A percentile compares a stretch with the other conserved stretches of the same genome.
Evolutionary conservation across 2,797 vertebrate genomes (phyloP).

Genomic region (Phrynocephalus vlangalii): DNA sequence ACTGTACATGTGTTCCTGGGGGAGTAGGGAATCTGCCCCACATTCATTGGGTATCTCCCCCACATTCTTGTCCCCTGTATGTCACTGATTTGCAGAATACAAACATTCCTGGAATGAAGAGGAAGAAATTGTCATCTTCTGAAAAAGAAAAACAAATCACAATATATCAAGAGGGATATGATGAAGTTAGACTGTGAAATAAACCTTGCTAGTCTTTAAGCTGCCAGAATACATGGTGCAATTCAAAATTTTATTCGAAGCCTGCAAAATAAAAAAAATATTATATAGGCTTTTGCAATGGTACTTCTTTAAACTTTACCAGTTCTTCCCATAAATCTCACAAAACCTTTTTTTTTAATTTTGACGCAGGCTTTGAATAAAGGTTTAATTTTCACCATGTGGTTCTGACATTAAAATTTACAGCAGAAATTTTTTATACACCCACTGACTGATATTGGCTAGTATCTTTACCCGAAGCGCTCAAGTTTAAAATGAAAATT

Average conservation of each 20-base stretch:
- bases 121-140: slow-evolving; percentile 31
- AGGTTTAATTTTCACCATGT: not conserved
- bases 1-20: too few species aligned
- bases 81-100: not conserved
- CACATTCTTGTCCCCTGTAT: not conserved
- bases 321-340: not conserved
- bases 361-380: not conserved
- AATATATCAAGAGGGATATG: slow-evolving; percentile 14
- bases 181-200: too few species aligned
- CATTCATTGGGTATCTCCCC: too few species aligned
- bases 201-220: too few species aligned
- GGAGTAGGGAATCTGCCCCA: too few species aligned
- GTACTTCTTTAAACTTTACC: not conserved
- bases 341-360: not conserved
- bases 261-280: too few species aligned
- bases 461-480: not conserved
- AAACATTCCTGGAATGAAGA: not conserved
- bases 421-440: not conserved
- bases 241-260: too few species aligned
- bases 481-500: not conserved
- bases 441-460: too few species aligned
- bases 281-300: too few species aligned
- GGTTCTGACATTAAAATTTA: slow-evolving; percentile 1
- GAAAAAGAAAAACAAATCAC: slow-evolving; percentile 43
- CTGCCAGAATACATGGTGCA: too few species aligned